Evolutionary conservation across 2,888 invertebrate genomes (phyloP), one percentile per base, ranked within the genome.

Genomic region (Lomographa bimaculata): DNA sequence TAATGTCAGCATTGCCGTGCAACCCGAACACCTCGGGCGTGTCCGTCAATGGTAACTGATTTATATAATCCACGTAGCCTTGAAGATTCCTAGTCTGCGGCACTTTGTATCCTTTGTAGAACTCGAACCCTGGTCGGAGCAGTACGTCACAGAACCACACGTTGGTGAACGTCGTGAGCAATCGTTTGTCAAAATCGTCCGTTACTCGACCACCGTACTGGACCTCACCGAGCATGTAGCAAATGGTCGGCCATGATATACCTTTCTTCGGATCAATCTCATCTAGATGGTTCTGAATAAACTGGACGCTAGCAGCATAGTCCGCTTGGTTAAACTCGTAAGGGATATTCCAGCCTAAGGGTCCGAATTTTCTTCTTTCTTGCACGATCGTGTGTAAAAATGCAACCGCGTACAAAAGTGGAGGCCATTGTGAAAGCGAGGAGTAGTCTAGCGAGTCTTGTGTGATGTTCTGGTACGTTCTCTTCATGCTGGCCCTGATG

Each of bases 271-370:
- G 96, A 77, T 98, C 98, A 90, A 98, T 96, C 72, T 98, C 98
- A 71, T 98, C 98, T 41, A 98, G 87, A 82, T 98, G 98, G 76
- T 98, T 98, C 77, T 98, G 98, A 42, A 98, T 92, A 73, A 98
- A 98, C 77, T 98, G 98, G 1, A 98, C 96, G 45, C 98, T 96
- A 1, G 98, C 97, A 1, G 96, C 96, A 70, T 98, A 98, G 77
- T 98, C 98, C 0, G 98, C 96, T 85, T 98, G 98, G 84, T 97
- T 97, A 75, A 98, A 98, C 79, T 98, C 98, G 64, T 98, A 98
- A 0, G 98, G 97, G 50, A 98, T 91, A 72, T 98, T 98, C 98
- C 98, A 98, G 4, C 98, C 98, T 6, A 98, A 91, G 0, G 98
- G 97, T 0, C 98, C 98, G 71, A 98, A 98, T 83, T 98, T 98